Conservation (phyloP, 2,797 vertebrate genomes). For the Cheracebus regulus region DNA sequence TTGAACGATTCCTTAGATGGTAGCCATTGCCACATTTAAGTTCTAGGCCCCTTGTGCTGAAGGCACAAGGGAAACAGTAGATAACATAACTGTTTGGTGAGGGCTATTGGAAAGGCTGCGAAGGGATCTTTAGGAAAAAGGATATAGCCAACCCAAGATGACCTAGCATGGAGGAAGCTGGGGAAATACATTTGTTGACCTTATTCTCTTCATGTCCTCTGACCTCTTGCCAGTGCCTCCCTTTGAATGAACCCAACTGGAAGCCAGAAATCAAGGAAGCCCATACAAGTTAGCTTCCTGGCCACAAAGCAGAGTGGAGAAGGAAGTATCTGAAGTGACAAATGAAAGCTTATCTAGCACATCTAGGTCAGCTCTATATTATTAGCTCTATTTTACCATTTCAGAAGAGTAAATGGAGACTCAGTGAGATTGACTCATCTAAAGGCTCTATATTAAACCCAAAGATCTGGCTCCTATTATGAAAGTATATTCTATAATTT, state of each 20-base stretch:
- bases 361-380: neutral
- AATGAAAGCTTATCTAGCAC: neutral
- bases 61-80: neutral
- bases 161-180: neutral
- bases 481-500: neutral
- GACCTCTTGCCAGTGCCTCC: neutral
- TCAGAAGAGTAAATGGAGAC: slow-evolving; percentile 2
- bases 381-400: neutral
- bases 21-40: neutral
- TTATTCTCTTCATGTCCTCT: neutral
- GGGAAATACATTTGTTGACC: neutral
- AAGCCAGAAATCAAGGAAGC: slow-evolving; percentile 20
- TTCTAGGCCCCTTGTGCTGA: neutral
- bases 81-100: neutral
- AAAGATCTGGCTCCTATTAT: slow-evolving; percentile 10
- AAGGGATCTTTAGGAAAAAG: neutral
- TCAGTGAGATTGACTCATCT: neutral
- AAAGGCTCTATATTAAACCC: neutral
- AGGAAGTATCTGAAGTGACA: neutral
- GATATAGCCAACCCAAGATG: neutral
- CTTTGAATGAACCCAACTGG: neutral
- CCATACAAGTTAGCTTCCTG: neutral
- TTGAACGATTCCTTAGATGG: neutral
- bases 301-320: neutral
- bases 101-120: neutral